Evolutionary conservation across 2,888 invertebrate species (phyloP).

Genomic region (Paralinhomoeus sp.): DNA sequence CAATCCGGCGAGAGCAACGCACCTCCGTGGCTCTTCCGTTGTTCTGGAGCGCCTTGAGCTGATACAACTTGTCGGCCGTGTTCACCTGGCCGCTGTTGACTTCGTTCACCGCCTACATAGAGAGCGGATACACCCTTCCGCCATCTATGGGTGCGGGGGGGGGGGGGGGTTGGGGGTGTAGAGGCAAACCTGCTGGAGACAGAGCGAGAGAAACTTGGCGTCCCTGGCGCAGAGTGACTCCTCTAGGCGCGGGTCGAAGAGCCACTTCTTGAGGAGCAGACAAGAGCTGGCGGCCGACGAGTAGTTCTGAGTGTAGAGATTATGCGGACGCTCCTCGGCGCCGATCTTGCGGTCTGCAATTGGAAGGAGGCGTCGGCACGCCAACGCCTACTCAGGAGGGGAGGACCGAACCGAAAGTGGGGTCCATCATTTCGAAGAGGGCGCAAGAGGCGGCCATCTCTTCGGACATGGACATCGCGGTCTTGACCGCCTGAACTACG

Average conservation of each 20-base stretch:
- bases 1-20: slow-evolving; percentile 7
- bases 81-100: slow-evolving; percentile 52
- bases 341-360: slow-evolving; percentile 69
- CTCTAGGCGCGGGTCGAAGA: slow-evolving; percentile 25
- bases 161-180: slow-evolving; percentile 1
- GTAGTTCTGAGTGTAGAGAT: slow-evolving; percentile 93
- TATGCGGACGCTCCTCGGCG: slow-evolving; percentile 80
- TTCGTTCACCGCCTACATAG: slow-evolving; percentile 15
- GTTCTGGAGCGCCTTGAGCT: slow-evolving; percentile 81
- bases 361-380: no score
- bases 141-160: no score
- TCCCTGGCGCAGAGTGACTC: slow-evolving; percentile 38
- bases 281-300: slow-evolving; percentile 90
- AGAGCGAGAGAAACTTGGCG: slow-evolving; percentile 44
- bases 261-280: slow-evolving; percentile 42
- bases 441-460: slow-evolving; percentile 72
- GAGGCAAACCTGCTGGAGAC: slow-evolving; percentile 27
- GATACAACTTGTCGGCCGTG: slow-evolving; percentile 72
- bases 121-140: no score
- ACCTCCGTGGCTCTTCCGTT: slow-evolving; percentile 57
- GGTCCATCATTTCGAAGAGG: slow-evolving; percentile 85
- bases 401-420: slow-evolving; percentile 57
- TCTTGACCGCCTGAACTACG: neutral
- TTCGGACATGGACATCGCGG: slow-evolving; percentile 37
- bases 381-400: neutral